Evolutionary conservation across 2,888 invertebrate genomes (phyloP), one percentile per base, ranked within the genome.

Genomic region (Drosophila setosimentum): DNA sequence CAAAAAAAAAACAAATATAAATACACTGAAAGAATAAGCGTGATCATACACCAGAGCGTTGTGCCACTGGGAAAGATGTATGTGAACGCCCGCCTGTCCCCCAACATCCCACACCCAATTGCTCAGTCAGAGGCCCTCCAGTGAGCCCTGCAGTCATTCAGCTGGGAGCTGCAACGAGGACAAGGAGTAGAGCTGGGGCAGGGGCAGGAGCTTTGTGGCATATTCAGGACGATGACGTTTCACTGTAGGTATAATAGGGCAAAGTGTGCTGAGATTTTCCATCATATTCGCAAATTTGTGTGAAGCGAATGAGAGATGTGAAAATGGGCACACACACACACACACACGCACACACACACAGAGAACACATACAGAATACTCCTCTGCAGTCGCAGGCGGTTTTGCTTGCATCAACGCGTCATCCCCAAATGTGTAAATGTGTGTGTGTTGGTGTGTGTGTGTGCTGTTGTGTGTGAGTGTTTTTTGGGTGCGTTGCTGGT

Each of bases 201-300:
- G 50, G 2, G 27, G n/a, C 32, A 33, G 21, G n/a, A n/a, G 24
- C 11, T 7, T 50, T 50, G 50, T 33, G 55, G 55, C 60, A 72
- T 54, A 35, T 37, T n/a, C 73, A 84, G 84, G 84, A 84, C 84
- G 87, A 87, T 87, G 84, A 83, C 83, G 88, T 82, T 80, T 71
- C 60, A 68, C 53, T 73, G 18, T 54, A 59, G 80, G 72, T 71
- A 65, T 67, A 65, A 54, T 50, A 73, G 61, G 53, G 53, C 68
- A 72, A 85, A 81, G 73, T 82, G 86, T 82, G 83, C 77, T 83
- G 76, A 75, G 87, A 87, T 86, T 87, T 78, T 62, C 51, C 48
- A 60, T 68, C 68, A 83, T 74, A 65, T 71, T 78, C 72, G 78
- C 76, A 67, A 67, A 57, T 37, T 29, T 29, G 27, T 18, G 42